These are phyloP conservation scores for Triplophysa rosa DNA, from an alignment of 2,113 vertebrate genomes.

Conservation along the genomic window DNA sequence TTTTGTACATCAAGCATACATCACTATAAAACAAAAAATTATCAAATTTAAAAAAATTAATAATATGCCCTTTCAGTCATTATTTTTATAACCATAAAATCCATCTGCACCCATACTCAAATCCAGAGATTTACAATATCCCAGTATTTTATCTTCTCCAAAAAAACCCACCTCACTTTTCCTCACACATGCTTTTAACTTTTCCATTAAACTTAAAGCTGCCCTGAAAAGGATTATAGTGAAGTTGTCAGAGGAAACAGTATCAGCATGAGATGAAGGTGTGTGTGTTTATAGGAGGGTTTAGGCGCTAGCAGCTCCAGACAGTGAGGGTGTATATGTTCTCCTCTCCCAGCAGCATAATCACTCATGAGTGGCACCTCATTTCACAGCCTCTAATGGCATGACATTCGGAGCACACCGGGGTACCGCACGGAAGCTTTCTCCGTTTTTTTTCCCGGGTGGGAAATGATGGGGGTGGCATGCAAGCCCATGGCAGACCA, in stretches of 20 bases:
- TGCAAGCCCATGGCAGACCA: constrained; percentile 60
- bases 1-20: too few relatives aligned
- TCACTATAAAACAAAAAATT: too few relatives aligned
- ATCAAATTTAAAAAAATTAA: too few relatives aligned
- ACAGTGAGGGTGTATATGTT: constrained; percentile 64
- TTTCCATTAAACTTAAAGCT: constrained; percentile 53
- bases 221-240: constrained; percentile 51
- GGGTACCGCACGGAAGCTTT: constrained; percentile 70
- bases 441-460: constrained; percentile 53
- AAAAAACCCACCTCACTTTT: constrained; percentile 19
- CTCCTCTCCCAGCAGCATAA: constrained; percentile 71
- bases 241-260: constrained; percentile 56
- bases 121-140: not conserved
- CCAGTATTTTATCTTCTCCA: constrained; percentile 8
- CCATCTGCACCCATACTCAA: not conserved
- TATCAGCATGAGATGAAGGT: constrained; percentile 53
- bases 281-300: constrained; percentile 42
- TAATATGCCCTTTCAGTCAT: not conserved
- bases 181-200: constrained; percentile 42
- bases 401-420: constrained; percentile 76
- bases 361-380: constrained; percentile 82
- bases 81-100: not conserved
- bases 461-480: constrained; percentile 62
- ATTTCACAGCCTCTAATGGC: constrained; percentile 82
- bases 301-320: constrained; percentile 41